These are phyloP conservation scores for Eriocheir sinensis DNA, from an alignment of 1,140 invertebrate genomes.

Conservation along the genomic window DNA sequence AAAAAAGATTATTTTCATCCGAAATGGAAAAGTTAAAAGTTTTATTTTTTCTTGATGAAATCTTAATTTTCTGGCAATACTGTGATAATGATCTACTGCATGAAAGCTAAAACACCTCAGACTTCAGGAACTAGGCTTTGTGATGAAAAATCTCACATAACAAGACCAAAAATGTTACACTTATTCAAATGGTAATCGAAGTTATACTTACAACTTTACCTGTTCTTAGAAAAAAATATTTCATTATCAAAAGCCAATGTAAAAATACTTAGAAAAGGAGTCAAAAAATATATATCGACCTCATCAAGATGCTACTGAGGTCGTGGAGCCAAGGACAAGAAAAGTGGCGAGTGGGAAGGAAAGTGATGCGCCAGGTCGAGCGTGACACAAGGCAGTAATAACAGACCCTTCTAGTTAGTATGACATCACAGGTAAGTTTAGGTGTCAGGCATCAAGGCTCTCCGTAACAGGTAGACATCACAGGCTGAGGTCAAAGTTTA, in stretches of 20 bases:
- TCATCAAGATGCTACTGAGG: not conserved
- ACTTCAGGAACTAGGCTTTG: not conserved
- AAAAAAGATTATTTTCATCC: not conserved
- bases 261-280: not conserved
- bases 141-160: not conserved
- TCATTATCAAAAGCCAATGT: not conserved
- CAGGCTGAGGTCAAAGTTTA: conserved; percentile 2
- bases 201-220: conserved; percentile 2
- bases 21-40: not conserved
- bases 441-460: conserved; percentile 12
- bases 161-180: not conserved
- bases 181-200: not conserved
- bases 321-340: not conserved
- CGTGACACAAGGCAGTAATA: not conserved
- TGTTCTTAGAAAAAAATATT: not conserved
- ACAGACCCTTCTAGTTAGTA: not conserved
- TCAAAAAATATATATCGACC: not conserved
- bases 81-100: not conserved
- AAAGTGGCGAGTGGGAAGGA: not conserved
- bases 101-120: not conserved
- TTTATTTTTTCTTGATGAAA: not conserved
- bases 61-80: not conserved
- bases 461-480: not conserved
- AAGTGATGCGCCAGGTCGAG: not conserved
- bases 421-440: conserved; percentile 29